Conservation (phyloP, 2,113 vertebrate species). For the Tachysurus vachellii region DNA sequence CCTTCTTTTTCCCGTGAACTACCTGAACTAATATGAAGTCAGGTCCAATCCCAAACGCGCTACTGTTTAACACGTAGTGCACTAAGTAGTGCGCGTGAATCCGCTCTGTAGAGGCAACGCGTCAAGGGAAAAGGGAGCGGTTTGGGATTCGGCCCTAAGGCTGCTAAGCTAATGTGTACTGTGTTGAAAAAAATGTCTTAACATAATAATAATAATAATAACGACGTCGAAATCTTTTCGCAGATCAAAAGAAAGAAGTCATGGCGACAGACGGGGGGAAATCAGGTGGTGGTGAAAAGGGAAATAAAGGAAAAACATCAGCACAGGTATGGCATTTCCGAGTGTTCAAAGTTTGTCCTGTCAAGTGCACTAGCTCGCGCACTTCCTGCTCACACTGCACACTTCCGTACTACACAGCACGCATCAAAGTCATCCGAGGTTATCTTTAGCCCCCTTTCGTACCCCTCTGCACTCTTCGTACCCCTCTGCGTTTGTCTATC, state of each 20-base stretch:
- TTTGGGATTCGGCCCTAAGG: not conserved
- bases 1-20: not conserved
- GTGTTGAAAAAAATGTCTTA: too few relatives aligned
- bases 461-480: too few relatives aligned
- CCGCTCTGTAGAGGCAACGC: not conserved
- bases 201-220: too few relatives aligned
- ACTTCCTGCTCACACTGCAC: slow-evolving; percentile 46
- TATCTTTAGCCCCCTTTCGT: not conserved
- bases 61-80: not conserved
- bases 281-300: slow-evolving; percentile 83
- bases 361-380: not conserved
- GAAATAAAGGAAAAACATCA: slow-evolving; percentile 93
- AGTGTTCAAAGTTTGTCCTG: slow-evolving; percentile 9
- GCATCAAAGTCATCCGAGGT: not conserved
- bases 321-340: slow-evolving; percentile 79
- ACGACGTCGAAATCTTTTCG: slow-evolving; percentile 55
- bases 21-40: not conserved
- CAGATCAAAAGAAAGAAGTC: slow-evolving; percentile 97
- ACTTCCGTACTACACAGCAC: slow-evolving; percentile 7
- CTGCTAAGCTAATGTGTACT: not conserved
- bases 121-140: not conserved
- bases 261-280: slow-evolving; percentile 97
- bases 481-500: not conserved
- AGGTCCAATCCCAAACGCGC: not conserved
- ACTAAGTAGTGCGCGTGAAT: not conserved